Conservation (phyloP, 2,797 vertebrate genomes). For the Champsocephalus esox region DNA sequence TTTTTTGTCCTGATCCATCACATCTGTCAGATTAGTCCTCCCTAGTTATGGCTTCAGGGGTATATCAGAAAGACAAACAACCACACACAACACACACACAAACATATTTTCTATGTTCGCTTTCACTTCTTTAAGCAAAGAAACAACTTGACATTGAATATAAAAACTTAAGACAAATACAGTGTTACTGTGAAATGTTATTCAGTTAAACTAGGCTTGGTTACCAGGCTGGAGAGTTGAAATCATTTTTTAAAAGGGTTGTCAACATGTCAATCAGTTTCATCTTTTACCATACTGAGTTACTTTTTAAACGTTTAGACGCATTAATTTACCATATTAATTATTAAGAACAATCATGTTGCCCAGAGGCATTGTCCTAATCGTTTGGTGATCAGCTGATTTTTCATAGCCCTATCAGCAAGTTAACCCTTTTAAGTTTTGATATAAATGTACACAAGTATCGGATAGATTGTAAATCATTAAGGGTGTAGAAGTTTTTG, state of each 20-base stretch:
- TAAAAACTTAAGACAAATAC: slow-evolving; percentile 46
- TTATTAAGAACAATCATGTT: background rate
- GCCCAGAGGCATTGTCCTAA: too few relatives aligned
- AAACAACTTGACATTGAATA: slow-evolving; percentile 44
- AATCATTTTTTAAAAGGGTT: background rate
- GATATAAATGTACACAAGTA: background rate
- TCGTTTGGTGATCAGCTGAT: background rate
- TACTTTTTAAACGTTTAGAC: too few relatives aligned
- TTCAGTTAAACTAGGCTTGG: background rate
- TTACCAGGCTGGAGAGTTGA: background rate
- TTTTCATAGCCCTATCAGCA: background rate
- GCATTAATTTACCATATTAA: background rate
- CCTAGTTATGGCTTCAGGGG: slow-evolving; percentile 53
- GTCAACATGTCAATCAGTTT: background rate
- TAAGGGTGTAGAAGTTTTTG: slow-evolving; percentile 27
- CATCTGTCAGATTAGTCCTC: slow-evolving; percentile 66
- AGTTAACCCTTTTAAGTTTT: too few relatives aligned
- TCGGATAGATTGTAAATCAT: background rate
- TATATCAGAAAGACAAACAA: slow-evolving; percentile 44
- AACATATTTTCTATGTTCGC: too few relatives aligned
- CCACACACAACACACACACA: background rate
- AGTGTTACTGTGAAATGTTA: slow-evolving; percentile 5
- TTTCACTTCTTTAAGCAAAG: too few relatives aligned
- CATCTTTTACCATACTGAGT: background rate
- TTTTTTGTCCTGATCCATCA: slow-evolving; percentile 60